Conservation (phyloP, 2,888 invertebrate species). For the Eupeodes latifasciatus region DNA sequence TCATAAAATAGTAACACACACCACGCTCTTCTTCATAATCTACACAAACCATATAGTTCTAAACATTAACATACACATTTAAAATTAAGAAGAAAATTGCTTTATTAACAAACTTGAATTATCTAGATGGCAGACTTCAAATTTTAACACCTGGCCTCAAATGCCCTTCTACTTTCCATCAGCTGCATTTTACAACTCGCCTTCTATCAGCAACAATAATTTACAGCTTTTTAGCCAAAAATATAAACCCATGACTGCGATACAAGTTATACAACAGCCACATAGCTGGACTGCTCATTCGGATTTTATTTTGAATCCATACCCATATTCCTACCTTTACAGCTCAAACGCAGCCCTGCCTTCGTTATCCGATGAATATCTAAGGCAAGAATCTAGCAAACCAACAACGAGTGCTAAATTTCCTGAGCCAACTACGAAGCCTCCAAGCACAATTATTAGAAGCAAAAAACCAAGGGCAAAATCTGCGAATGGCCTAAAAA, state of each 20-base stretch:
- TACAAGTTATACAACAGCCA: conserved; percentile 4
- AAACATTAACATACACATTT: background rate
- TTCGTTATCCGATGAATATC: conserved; percentile 12
- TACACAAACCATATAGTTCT: too few species aligned
- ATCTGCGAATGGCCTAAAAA: conserved; percentile 77
- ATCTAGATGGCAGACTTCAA: conserved; percentile 80
- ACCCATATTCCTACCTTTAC: conserved; percentile 62
- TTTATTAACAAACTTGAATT: conserved; percentile 63
- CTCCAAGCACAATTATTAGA: conserved; percentile 54
- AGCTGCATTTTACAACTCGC: conserved; percentile 40
- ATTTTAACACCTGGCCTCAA: conserved; percentile 81
- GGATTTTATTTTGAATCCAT: conserved; percentile 59
- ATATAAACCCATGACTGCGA: conserved; percentile 33
- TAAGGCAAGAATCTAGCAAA: conserved; percentile 8
- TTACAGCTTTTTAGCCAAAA: conserved; percentile 37
- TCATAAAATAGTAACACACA: background rate
- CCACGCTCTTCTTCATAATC: background rate
- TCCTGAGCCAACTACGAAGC: conserved; percentile 78
- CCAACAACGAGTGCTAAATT: conserved; percentile 75
- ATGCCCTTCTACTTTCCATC: conserved; percentile 44
- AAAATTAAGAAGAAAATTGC: conserved; percentile 22
- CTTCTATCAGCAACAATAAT: conserved; percentile 21
- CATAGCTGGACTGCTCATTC: conserved; percentile 39
- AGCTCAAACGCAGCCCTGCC: conserved; percentile 39
- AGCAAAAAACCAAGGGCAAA: conserved; percentile 41